Evolutionary conservation across 2,113 vertebrate species (phyloP).

Genomic region (Ophiodon elongatus): DNA sequence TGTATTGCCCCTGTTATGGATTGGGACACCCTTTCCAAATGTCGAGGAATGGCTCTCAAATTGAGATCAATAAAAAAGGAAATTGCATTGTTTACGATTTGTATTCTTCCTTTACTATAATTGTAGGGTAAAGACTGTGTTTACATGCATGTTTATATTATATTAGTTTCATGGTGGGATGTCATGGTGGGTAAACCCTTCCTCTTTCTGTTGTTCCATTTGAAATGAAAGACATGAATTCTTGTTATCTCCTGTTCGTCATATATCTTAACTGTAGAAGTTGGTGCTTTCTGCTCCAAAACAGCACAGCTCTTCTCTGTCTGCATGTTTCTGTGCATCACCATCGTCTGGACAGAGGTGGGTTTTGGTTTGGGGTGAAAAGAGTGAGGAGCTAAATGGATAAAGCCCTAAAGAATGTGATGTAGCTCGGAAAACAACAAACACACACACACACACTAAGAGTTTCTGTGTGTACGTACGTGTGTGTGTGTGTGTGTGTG

Average conservation of each 20-base stretch:
- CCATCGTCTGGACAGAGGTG: conserved; percentile 19
- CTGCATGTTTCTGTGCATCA: conserved; percentile 41
- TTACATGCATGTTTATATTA: not conserved
- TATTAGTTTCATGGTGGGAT: not conserved
- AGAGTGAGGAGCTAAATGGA: conserved; percentile 59
- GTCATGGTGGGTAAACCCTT: not conserved
- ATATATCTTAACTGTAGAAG: not conserved
- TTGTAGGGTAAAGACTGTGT: not conserved
- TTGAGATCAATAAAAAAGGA: conserved; percentile 45
- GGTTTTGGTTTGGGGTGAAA: conserved; percentile 43
- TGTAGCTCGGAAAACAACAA: conserved; percentile 25
- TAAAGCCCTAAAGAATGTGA: conserved; percentile 55
- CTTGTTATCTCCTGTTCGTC: not conserved
- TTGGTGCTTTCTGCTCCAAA: conserved; percentile 5
- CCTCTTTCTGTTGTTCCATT: not conserved
- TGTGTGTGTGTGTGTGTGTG: no score
- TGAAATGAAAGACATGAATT: not conserved
- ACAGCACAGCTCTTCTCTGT: no score
- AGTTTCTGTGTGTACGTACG: not conserved
- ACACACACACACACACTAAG: not conserved
- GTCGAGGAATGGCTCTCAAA: conserved; percentile 69
- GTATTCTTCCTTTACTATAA: conserved; percentile 4
- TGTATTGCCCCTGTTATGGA: conserved; percentile 76
- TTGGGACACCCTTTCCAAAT: conserved; percentile 67
- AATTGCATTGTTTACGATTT: conserved; percentile 13